Base-by-base conservation (phyloP, 2,113 vertebrate species). In the Myrmophylax atrothorax region DNA sequence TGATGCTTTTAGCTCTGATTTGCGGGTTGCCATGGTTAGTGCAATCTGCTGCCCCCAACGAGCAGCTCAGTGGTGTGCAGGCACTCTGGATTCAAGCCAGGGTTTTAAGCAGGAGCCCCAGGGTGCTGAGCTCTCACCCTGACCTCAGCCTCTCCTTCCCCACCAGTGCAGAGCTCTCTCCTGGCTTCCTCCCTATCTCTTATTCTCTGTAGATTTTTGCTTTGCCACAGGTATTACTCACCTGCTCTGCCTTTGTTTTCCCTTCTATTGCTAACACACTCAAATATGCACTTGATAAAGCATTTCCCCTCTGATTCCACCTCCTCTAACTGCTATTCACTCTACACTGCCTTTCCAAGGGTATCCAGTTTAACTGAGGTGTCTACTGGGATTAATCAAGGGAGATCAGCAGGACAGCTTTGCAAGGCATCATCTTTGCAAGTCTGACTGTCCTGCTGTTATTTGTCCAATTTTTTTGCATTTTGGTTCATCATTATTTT, bases 181-280 rank as follows among this genome's bases (percentile, higher is more conserved):
- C 35, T 85, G 83, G 35, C 59, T 88, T 80, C 6, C 0, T 24
- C 52, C 75, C 38, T 58, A 0, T 44, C 42, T 80, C 80, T 35
- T 35, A 31, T 79, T 70, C 78, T 77, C 23, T 25, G 38, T 38
- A 59, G 53, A 33, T 67, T 80, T 88, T 88, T 70, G 44, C 68
- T 77, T 93, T 52, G 56, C 68, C 68, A 90, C n/a, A 88, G 79
- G 23, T 60, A 70, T 90, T 90, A 96, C 83, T 95, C 85, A 92
- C 72, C 79, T 90, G 76, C 90, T 76, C 86, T 90, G 56, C 73
- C 92, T 92, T 96, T 97, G 79, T 96, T 95, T 96, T 92, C 83
- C 56, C 49, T 96, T 75, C 84, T 69, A 3, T 59, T 69, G 37
- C 67, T 70, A 82, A 74, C n/a, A 38, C 37, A 33, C 37, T 84